Evolutionary conservation across 1,140 invertebrate genomes (phyloP).

Genomic region (Gonioctena quinquepunctata): DNA sequence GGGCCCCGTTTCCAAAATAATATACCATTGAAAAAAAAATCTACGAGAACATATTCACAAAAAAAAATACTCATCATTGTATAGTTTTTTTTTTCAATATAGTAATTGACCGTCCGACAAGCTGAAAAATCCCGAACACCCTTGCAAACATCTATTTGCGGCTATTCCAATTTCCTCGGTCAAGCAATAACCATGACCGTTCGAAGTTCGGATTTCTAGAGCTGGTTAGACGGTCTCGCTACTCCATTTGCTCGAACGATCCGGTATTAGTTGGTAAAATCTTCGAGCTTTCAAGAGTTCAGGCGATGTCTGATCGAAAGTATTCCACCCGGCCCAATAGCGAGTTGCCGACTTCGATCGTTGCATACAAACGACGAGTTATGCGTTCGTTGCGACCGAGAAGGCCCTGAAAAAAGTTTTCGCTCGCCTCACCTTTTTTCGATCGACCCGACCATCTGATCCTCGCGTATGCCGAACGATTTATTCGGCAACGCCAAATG

Average conservation of each 20-base stretch:
- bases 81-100: no score
- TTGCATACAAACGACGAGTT: constrained; percentile 38
- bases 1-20: no score
- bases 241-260: constrained; percentile 9
- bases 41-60: no score
- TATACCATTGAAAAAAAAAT: no score
- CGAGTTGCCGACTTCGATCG: constrained; percentile 26
- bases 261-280: constrained; percentile 32
- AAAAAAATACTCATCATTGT: no score
- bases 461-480: neutral
- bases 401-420: neutral
- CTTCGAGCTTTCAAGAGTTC: constrained; percentile 28
- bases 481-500: neutral
- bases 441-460: neutral
- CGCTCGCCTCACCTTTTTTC: constrained; percentile 10
- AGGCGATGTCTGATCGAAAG: constrained; percentile 37
- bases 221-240: neutral
- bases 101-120: neutral
- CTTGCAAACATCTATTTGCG: neutral
- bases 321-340: constrained; percentile 36
- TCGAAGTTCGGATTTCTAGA: neutral
- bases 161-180: neutral
- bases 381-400: constrained; percentile 26
- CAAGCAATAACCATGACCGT: constrained; percentile 5
- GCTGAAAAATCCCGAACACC: neutral